phyloP scores from a whole-genome alignment of 2,888 invertebrate genomes.

The Slavum lentiscoides region DNA sequence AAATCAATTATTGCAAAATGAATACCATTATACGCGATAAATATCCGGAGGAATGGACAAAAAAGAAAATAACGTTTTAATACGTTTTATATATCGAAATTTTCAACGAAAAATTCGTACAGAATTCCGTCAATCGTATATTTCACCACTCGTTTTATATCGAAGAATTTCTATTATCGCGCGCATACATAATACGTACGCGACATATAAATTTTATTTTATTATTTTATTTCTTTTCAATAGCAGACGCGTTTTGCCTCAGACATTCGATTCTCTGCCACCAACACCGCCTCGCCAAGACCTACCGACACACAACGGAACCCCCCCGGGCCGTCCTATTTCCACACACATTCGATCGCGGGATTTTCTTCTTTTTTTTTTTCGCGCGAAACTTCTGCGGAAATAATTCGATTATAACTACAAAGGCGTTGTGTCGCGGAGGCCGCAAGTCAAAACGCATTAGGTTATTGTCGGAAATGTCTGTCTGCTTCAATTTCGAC shows the following conservation, averaged over 20 bases:
- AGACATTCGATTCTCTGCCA: background rate
- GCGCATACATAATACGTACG: background rate
- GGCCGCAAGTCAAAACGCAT: constrained; percentile 49
- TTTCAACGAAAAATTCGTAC: too few relatives aligned
- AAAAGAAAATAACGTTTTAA: too few relatives aligned
- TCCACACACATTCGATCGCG: constrained; percentile 42
- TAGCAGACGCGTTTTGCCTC: background rate
- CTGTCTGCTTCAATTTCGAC: constrained; percentile 51
- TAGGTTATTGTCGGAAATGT: constrained; percentile 50
- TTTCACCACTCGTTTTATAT: constrained; percentile 7
- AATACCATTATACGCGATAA: too few relatives aligned
- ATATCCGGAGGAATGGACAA: too few relatives aligned
- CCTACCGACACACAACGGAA: background rate
- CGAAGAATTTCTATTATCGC: constrained; percentile 40
- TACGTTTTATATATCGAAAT: too few relatives aligned
- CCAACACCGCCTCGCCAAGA: background rate
- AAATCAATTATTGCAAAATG: too few relatives aligned
- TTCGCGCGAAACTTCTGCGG: constrained; percentile 41
- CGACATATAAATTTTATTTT: background rate
- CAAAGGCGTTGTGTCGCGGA: constrained; percentile 46
- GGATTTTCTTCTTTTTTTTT: constrained; percentile 27
- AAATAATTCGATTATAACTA: constrained; percentile 51
- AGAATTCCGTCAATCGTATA: too few relatives aligned
- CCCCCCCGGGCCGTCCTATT: background rate
- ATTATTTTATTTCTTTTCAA: too few relatives aligned